phyloP scores from a whole-genome alignment of 2,888 invertebrate genomes.

The Epinotia bilunana region DNA sequence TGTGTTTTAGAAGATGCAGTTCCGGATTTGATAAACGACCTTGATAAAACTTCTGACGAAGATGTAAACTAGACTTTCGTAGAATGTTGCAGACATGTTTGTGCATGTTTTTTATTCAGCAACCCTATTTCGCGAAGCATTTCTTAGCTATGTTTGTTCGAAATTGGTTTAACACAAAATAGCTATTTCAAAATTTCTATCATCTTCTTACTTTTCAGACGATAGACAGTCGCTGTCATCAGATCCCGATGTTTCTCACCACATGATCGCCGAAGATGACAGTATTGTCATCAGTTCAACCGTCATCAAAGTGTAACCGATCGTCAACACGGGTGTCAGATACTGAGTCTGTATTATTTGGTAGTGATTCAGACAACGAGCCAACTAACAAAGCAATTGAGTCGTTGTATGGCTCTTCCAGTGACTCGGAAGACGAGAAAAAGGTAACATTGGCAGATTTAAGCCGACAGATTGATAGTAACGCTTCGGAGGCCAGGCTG shows the following conservation, averaged over 20 bases:
- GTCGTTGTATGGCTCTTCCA: neutral
- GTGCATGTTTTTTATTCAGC: too few species aligned
- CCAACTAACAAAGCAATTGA: neutral
- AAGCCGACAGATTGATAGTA: neutral
- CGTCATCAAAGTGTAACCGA: neutral
- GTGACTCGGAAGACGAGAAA: slow-evolving; percentile 2
- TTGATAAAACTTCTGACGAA: too few species aligned
- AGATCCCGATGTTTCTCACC: neutral
- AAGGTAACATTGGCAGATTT: neutral
- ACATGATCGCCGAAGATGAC: neutral
- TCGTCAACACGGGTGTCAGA: neutral
- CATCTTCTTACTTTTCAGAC: neutral
- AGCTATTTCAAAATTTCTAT: neutral
- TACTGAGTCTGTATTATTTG: neutral
- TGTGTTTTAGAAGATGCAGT: too few species aligned
- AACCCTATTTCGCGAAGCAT: neutral
- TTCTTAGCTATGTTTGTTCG: neutral
- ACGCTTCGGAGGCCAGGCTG: neutral
- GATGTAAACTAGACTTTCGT: too few species aligned
- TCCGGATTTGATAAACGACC: too few species aligned
- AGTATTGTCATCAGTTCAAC: neutral
- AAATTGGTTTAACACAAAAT: neutral
- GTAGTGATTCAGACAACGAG: neutral
- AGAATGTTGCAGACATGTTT: too few species aligned
- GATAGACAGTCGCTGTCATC: neutral